Percentiles rank a stretch among this genome's conserved stretches.
Conservation (phyloP, 2,888 invertebrate genomes). For the Congeria kusceri region DNA sequence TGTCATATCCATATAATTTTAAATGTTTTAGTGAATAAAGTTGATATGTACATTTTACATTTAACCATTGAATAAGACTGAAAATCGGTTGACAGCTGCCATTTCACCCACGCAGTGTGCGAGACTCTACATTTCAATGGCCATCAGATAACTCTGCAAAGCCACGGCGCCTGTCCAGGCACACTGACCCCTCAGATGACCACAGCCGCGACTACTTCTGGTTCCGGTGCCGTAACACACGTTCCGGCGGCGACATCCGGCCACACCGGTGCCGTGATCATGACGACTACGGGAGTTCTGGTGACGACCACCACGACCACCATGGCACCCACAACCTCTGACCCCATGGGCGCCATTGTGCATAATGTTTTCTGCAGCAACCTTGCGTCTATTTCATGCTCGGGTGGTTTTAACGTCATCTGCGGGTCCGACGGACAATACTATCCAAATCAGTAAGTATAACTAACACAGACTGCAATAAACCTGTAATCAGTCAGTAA, state of each 20-base stretch:
- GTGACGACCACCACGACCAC: background rate
- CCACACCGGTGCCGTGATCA: too few species aligned
- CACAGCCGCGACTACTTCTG: conserved; percentile 16
- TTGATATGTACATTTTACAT: too few species aligned
- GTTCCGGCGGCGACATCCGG: too few species aligned
- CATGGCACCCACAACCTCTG: conserved; percentile 9
- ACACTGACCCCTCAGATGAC: conserved; percentile 26
- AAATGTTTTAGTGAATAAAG: too few species aligned
- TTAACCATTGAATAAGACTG: too few species aligned
- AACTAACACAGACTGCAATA: too few species aligned
- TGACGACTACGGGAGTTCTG: background rate
- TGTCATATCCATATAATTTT: too few species aligned
- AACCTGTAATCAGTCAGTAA: too few species aligned
- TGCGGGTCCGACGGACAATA: conserved; percentile 55
- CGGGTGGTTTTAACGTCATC: conserved; percentile 23
- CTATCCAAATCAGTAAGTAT: conserved; percentile 53
- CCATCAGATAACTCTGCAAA: conserved; percentile 25
- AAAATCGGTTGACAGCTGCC: conserved; percentile 51
- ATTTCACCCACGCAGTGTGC: conserved; percentile 56
- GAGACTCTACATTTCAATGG: conserved; percentile 47
- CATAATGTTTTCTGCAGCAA: conserved; percentile 54
- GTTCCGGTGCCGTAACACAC: too few species aligned
- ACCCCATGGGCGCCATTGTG: conserved; percentile 32
- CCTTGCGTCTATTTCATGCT: conserved; percentile 32
- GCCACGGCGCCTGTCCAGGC: conserved; percentile 43